These are phyloP conservation scores for Minunthozetes semirufus DNA, from an alignment of 2,888 invertebrate species.

Conservation along the genomic window DNA sequence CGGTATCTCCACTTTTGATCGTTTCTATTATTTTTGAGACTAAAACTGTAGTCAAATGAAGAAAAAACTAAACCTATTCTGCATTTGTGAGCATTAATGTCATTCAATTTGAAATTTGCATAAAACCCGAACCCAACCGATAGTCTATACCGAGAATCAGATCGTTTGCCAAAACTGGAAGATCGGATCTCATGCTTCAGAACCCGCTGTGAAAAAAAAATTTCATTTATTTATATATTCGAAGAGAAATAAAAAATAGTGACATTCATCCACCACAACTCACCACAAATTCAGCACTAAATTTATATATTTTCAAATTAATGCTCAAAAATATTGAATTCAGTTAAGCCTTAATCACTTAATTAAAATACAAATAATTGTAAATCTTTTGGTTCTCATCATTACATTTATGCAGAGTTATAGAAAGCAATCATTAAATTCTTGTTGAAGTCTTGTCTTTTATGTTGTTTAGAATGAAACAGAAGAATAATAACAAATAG, in stretches of 20 bases:
- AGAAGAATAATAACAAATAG: not conserved
- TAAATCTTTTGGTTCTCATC: not conserved
- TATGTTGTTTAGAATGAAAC: not conserved
- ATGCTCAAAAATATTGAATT: not conserved
- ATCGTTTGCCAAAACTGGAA: not conserved
- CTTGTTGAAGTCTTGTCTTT: not conserved
- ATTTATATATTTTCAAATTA: not conserved
- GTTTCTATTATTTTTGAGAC: not conserved
- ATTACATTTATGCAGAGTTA: not conserved
- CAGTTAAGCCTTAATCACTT: not conserved
- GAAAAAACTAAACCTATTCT: not conserved
- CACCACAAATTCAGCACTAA: too few relatives aligned
- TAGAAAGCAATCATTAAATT: not conserved
- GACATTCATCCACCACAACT: not conserved
- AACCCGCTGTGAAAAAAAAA: not conserved
- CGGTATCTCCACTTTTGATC: not conserved
- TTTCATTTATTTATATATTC: not conserved
- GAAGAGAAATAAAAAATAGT: not conserved
- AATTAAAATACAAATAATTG: constrained; percentile 6
- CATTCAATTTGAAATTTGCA: not conserved
- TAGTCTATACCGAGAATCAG: not conserved
- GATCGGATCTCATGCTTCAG: not conserved
- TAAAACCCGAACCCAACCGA: not conserved
- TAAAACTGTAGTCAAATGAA: not conserved
- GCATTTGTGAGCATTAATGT: not conserved